phyloP scores from a whole-genome alignment of 2,888 invertebrate genomes.

The Oligia strigilis region DNA sequence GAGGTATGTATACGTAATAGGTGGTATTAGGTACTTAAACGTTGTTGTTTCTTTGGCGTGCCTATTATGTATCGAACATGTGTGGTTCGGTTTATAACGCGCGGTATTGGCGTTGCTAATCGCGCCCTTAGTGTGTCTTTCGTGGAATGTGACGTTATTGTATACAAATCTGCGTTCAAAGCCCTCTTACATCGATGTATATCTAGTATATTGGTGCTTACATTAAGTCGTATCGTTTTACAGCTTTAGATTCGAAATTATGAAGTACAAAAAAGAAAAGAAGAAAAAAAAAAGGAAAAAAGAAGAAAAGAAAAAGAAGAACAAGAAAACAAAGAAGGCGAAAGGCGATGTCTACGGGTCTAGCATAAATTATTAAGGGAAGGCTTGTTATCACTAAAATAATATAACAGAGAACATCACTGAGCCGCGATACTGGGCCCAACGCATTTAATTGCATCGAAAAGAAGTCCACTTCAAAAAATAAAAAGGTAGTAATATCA shows the following conservation, averaged over 20 bases:
- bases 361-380: neutral
- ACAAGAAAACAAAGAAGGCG: neutral
- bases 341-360: neutral
- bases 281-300: no score
- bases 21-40: constrained; percentile 47
- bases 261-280: neutral
- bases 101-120: constrained; percentile 51
- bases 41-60: constrained; percentile 47
- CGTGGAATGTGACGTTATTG: constrained; percentile 48
- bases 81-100: constrained; percentile 42
- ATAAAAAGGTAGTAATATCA: neutral
- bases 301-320: no score
- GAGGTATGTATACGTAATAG: constrained; percentile 52
- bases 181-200: constrained; percentile 31
- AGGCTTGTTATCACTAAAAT: neutral
- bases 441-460: neutral
- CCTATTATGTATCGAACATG: constrained; percentile 48
- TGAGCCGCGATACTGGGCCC: neutral
- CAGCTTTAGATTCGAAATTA: constrained; percentile 12
- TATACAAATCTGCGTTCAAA: constrained; percentile 49
- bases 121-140: constrained; percentile 55
- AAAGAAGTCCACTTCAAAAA: neutral
- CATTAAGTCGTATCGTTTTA: constrained; percentile 4
- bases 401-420: neutral
- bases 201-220: constrained; percentile 3